Conservation (phyloP, 2,797 vertebrate species). For the Eidolon dupreanum region DNA sequence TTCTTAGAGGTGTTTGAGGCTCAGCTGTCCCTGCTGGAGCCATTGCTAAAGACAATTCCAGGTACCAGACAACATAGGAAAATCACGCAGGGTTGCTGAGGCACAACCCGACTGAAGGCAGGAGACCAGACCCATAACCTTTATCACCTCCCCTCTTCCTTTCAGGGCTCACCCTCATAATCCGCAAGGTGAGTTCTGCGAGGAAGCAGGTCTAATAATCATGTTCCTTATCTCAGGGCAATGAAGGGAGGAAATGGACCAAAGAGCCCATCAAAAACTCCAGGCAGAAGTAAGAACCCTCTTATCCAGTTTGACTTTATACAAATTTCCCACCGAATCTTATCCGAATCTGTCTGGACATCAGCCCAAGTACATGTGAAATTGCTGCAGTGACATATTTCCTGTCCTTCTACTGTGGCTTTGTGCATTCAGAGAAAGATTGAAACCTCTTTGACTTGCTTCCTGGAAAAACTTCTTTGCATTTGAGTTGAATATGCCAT, state of each 20-base stretch:
- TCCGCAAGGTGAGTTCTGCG: neutral
- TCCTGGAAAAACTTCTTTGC: slow-evolving; percentile 56
- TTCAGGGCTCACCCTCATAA: neutral
- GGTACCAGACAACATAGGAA: neutral
- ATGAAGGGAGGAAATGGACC: neutral
- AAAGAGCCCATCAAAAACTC: slow-evolving; percentile 9
- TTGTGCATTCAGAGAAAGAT: slow-evolving; percentile 62
- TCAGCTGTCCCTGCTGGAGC: slow-evolving; percentile 13
- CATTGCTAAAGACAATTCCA: slow-evolving; percentile 42
- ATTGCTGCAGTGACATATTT: slow-evolving; percentile 40
- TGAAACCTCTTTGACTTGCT: slow-evolving; percentile 53
- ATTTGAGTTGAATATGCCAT: neutral
- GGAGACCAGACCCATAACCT: neutral
- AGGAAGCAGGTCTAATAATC: slow-evolving; percentile 20
- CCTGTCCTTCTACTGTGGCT: slow-evolving; percentile 33
- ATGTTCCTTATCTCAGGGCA: neutral
- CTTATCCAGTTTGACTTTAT: slow-evolving; percentile 40
- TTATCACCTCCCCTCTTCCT: neutral
- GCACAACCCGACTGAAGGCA: neutral
- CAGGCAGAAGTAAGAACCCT: slow-evolving; percentile 5
- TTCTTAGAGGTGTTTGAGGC: slow-evolving; percentile 47
- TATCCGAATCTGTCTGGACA: slow-evolving; percentile 50
- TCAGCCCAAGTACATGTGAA: neutral
- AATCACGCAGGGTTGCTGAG: neutral
- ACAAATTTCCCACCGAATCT: slow-evolving; percentile 56